Evolutionary conservation across 2,113 vertebrate genomes (phyloP).

Genomic region (Capreolus pygargus): DNA sequence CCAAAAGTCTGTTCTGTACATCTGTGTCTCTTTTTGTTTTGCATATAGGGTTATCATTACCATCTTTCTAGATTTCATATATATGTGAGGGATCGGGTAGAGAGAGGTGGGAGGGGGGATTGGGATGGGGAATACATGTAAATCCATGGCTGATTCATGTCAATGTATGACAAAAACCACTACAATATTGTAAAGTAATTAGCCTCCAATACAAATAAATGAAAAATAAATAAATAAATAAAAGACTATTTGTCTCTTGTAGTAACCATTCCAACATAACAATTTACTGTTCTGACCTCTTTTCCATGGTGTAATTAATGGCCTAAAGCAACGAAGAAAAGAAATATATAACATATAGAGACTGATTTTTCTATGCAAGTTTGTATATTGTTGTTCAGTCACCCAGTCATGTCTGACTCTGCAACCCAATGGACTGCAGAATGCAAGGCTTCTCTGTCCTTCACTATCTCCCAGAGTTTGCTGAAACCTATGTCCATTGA

Average conservation of each 20-base stretch:
- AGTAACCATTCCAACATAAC: neutral
- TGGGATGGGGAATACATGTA: no score
- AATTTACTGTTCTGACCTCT: neutral
- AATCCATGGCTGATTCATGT: no score
- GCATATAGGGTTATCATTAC: no score
- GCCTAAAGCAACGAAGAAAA: neutral
- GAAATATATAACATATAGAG: neutral
- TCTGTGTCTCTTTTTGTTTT: no score
- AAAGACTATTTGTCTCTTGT: neutral
- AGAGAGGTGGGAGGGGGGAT: no score
- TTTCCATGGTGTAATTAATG: neutral
- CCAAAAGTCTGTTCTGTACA: no score
- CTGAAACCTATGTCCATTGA: neutral
- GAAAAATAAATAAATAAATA: no score
- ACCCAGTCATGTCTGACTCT: neutral
- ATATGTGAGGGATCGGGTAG: no score
- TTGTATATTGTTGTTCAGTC: neutral
- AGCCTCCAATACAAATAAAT: no score
- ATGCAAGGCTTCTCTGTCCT: neutral
- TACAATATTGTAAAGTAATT: no score
- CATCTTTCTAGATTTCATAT: no score
- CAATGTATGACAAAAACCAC: no score
- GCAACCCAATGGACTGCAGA: neutral
- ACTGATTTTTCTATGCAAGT: neutral
- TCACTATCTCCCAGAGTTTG: neutral